phyloP scores from a whole-genome alignment of 1,140 invertebrate species.

The Zaprionus ornatus region DNA sequence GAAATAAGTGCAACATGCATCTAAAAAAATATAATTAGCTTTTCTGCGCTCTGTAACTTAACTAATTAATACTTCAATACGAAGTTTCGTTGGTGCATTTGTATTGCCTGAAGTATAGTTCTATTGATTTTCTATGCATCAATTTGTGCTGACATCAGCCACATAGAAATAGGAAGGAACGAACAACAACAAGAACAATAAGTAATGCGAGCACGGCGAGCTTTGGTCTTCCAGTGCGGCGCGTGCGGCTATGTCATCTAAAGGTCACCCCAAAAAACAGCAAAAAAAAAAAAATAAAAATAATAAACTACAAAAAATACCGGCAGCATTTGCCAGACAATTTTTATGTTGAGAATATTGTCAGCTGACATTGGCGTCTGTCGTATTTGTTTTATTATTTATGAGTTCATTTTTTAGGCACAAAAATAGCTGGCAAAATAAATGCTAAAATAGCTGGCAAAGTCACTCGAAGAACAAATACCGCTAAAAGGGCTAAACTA shows the following conservation, averaged over 20 bases:
- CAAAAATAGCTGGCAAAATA: conserved; percentile 48
- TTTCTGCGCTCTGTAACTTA: too few species aligned
- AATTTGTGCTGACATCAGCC: conserved; percentile 34
- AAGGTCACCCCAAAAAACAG: conserved; percentile 61
- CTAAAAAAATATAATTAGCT: too few species aligned
- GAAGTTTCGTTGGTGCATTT: conserved; percentile 25
- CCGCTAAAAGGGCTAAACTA: conserved; percentile 9
- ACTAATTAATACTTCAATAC: background rate
- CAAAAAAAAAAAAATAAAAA: conserved; percentile 43
- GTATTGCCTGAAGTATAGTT: conserved; percentile 19
- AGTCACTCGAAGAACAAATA: conserved; percentile 3
- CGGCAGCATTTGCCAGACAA: background rate
- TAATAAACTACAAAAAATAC: conserved; percentile 31
- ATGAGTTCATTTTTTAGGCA: conserved; percentile 50
- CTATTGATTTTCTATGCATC: conserved; percentile 65
- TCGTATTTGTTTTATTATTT: conserved; percentile 43
- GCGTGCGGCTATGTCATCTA: conserved; percentile 73
- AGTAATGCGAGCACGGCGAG: conserved; percentile 23
- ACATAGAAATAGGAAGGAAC: conserved; percentile 33
- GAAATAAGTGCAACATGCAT: conserved; percentile 29
- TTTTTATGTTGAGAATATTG: conserved; percentile 21
- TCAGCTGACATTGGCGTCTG: conserved; percentile 53
- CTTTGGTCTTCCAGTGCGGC: conserved; percentile 69
- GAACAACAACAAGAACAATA: conserved; percentile 12
- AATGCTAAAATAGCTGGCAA: conserved; percentile 13